Conservation (phyloP, 2,113 vertebrate genomes). For the Forbesichthys agassizii region DNA sequence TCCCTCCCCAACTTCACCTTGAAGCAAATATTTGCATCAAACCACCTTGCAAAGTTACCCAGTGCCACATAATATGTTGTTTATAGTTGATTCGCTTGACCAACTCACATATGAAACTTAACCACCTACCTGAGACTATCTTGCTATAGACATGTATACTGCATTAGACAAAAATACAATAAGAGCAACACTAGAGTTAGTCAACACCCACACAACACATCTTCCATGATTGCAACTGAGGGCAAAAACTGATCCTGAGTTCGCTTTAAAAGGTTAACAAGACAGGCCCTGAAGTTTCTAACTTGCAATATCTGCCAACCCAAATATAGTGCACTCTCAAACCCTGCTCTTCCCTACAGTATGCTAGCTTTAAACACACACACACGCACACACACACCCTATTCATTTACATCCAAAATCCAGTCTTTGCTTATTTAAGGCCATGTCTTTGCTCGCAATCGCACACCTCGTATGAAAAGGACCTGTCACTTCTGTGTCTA, state of each 20-base stretch:
- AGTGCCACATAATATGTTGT: conserved; percentile 1
- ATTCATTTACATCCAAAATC: conserved; percentile 2
- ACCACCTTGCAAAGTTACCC: conserved; percentile 7
- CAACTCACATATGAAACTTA: conserved; percentile 16
- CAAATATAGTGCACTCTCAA: conserved; percentile 27
- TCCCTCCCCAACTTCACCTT: not conserved
- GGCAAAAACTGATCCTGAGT: conserved; percentile 22
- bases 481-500: not conserved
- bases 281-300: conserved; percentile 15
- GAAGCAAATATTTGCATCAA: conserved; percentile 14
- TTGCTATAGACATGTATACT: conserved; percentile 3
- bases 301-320: conserved; percentile 27
- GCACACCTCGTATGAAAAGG: not conserved
- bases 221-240: conserved; percentile 45
- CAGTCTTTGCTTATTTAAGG: not conserved
- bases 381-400: conserved; percentile 3
- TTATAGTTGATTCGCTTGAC: conserved; percentile 15
- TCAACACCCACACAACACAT: not conserved
- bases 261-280: not conserved
- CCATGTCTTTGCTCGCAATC: not conserved
- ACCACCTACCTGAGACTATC: conserved; percentile 12
- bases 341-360: not conserved
- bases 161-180: not conserved
- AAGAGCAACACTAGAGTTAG: not conserved
- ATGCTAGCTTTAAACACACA: conserved; percentile 2